These are phyloP conservation scores for Gymnoscelis rufifasciata DNA, from an alignment of 2,888 invertebrate genomes.

Conservation along the genomic window DNA sequence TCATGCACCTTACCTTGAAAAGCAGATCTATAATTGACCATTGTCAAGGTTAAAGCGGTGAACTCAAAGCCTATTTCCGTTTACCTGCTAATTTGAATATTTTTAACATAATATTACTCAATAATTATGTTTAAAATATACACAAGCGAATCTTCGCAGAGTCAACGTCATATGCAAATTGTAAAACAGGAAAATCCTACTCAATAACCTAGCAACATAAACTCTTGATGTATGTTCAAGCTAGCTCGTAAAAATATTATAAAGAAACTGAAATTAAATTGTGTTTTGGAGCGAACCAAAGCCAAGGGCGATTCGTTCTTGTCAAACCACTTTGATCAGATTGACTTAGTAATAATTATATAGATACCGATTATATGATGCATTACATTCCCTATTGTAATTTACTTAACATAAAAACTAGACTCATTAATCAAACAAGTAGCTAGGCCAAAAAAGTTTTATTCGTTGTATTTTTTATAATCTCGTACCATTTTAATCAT, in stretches of 20 bases:
- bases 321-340: constrained; percentile 15
- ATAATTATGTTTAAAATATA: constrained; percentile 8
- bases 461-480: too few relatives aligned
- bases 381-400: constrained; percentile 24
- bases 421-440: constrained; percentile 27
- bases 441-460: constrained; percentile 22
- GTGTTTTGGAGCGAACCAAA: not conserved
- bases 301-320: constrained; percentile 7
- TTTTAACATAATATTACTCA: constrained; percentile 15
- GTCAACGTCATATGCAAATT: constrained; percentile 8
- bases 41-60: constrained; percentile 22
- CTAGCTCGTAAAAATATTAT: constrained; percentile 1
- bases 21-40: constrained; percentile 6
- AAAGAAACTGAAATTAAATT: not conserved
- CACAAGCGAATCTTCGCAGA: constrained; percentile 6
- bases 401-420: constrained; percentile 25
- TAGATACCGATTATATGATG: constrained; percentile 25
- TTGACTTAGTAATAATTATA: constrained; percentile 13
- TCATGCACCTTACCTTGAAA: constrained; percentile 21
- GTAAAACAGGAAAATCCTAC: constrained; percentile 16
- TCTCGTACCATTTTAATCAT: too few relatives aligned
- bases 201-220: constrained; percentile 4
- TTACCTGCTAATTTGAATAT: constrained; percentile 11
- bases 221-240: constrained; percentile 1
- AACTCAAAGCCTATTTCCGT: constrained; percentile 8